Percentiles rank a stretch among this genome's conserved stretches.
Evolutionary conservation across 1,140 invertebrate genomes (phyloP).

Genomic region (Heliothis subflexa): DNA sequence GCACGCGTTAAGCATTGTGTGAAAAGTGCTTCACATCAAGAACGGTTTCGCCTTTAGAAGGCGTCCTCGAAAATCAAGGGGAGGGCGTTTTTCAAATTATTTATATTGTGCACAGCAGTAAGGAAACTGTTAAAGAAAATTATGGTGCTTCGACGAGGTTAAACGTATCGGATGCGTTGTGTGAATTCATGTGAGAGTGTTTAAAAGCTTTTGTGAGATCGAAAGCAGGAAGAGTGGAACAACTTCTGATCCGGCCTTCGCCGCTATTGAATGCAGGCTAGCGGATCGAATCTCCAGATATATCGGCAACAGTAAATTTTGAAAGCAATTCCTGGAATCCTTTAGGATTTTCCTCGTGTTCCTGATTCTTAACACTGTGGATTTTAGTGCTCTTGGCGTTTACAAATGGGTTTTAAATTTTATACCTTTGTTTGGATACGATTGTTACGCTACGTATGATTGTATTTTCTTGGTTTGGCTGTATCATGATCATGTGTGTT

Average conservation of each 20-base stretch:
- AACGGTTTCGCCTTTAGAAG: slow-evolving; percentile 21
- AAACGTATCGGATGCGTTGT: slow-evolving; percentile 55
- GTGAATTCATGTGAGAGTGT: slow-evolving; percentile 52
- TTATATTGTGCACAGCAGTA: slow-evolving; percentile 51
- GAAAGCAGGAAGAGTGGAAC: slow-evolving; percentile 30
- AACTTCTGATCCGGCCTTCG: slow-evolving; percentile 48
- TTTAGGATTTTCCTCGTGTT: slow-evolving; percentile 35
- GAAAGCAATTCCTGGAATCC: slow-evolving; percentile 38
- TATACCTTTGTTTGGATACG: background rate
- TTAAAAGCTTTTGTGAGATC: slow-evolving; percentile 58
- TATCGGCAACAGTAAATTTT: slow-evolving; percentile 37
- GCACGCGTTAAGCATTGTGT: slow-evolving; percentile 20
- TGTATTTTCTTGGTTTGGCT: background rate
- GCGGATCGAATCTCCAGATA: slow-evolving; percentile 26
- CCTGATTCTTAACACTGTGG: slow-evolving; percentile 27
- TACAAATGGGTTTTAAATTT: slow-evolving; percentile 7
- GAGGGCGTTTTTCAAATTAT: slow-evolving; percentile 53
- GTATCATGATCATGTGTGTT: too few species aligned
- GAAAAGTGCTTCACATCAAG: slow-evolving; percentile 33
- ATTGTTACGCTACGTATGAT: background rate
- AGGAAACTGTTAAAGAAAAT: slow-evolving; percentile 63
- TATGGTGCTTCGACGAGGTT: slow-evolving; percentile 53
- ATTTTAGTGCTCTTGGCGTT: slow-evolving; percentile 19
- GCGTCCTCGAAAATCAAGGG: slow-evolving; percentile 40
- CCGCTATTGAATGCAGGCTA: slow-evolving; percentile 36